Base-by-base conservation (phyloP, 2,113 vertebrate species). In the Acrocephalus arundinaceus region DNA sequence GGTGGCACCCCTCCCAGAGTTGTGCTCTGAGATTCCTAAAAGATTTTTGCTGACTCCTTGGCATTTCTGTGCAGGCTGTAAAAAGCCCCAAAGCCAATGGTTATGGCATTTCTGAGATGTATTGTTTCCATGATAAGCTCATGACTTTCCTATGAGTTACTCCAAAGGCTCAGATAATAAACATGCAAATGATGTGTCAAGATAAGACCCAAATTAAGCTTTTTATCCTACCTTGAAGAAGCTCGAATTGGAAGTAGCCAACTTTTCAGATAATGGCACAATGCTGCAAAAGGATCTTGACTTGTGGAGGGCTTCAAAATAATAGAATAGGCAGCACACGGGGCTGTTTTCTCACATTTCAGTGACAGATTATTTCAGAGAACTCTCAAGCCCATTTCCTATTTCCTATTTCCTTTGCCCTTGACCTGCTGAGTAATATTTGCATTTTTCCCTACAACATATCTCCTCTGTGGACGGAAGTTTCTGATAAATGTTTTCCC, bases 391-490 rank as follows among this genome's bases (percentile, higher is more conserved):
- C 91, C 94, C 39, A 61, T 66, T 96, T 97, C 96, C 96, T 97
- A 61, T 66, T 96, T 97, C 96, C 96, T 97, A 41, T 96, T 94
- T 96, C 96, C 95, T 96, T 87, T 92, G 94, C 86, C 90, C 74
- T 96, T 91, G 89, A 63, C 87, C 91, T 97, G 93, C 95, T 96
- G 88, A 96, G 91, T 92, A 97, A 95, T 96, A 84, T 95, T 97
- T 96, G 94, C 82, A 95, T 97, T 97, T 97, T 97, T 79, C 71
- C 84, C 90, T 80, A 15, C 87, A 94, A 5, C 45, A 4, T 54
- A 76, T 90, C 87, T 96, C 66, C 90, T 83, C 73, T 93, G 57
- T 78, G 76, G 57, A 45, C 12, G 85, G 97, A 97, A 98, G 97
- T 89, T 73, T 39, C 78, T 96, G 92, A 87, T 95, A 93, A 93